A percentile compares a stretch with the other conserved stretches of the same genome.
Evolutionary conservation across 1,140 invertebrate genomes (phyloP).

Genomic region (Diabrotica undecimpunctata): DNA sequence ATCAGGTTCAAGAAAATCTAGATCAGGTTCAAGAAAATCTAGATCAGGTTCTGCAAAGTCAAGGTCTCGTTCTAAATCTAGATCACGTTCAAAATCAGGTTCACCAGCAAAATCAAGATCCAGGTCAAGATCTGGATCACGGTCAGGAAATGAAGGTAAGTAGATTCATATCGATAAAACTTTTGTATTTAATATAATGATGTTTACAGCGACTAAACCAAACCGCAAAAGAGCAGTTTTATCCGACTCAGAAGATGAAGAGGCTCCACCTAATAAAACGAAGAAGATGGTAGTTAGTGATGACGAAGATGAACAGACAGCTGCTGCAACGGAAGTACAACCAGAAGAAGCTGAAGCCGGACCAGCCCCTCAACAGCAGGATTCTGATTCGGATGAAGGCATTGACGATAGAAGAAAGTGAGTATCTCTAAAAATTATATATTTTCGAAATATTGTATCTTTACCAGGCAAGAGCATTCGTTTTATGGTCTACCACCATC

Average conservation of each 20-base stretch:
- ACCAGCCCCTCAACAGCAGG: slow-evolving; percentile 39
- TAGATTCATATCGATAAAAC: slow-evolving; percentile 19
- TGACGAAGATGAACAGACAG: slow-evolving; percentile 49
- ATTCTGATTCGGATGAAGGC: slow-evolving; percentile 57
- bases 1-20: slow-evolving; percentile 27
- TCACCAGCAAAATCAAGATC: slow-evolving; percentile 16
- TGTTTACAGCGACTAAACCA: slow-evolving; percentile 18
- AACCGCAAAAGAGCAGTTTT: slow-evolving; percentile 48
- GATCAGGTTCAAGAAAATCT: slow-evolving; percentile 17
- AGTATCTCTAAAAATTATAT: slow-evolving; percentile 25
- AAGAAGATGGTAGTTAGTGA: slow-evolving; percentile 53
- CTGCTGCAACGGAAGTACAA: slow-evolving; percentile 46
- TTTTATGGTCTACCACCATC: no score
- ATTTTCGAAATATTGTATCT: no score
- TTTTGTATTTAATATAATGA: neutral
- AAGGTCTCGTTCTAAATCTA: slow-evolving; percentile 10
- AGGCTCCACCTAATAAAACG: slow-evolving; percentile 42
- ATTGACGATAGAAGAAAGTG: slow-evolving; percentile 46
- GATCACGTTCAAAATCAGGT: slow-evolving; percentile 19
- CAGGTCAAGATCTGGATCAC: slow-evolving; percentile 17
- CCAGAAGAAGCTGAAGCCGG: slow-evolving; percentile 44
- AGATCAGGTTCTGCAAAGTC: slow-evolving; percentile 16
- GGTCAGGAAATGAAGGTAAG: slow-evolving; percentile 4
- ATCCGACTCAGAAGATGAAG: slow-evolving; percentile 58
- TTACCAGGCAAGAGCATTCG: no score